Percentiles rank a stretch among this genome's conserved stretches.
Conservation (phyloP, 2,113 vertebrate species). For the Pogona vitticeps region DNA sequence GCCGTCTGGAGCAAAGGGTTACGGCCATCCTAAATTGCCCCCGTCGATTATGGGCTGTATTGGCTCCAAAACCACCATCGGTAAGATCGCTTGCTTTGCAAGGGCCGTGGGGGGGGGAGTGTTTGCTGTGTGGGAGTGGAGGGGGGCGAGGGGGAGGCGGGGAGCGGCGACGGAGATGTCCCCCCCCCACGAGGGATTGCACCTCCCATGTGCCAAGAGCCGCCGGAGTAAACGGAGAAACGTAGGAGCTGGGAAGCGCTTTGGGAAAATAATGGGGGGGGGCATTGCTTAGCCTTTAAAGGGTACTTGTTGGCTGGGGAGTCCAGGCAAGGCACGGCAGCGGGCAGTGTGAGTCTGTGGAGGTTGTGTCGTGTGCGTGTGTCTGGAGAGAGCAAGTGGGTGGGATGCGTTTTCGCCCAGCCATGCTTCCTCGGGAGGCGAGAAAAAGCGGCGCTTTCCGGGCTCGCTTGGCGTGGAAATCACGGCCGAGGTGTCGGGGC, state of each 20-base stretch:
- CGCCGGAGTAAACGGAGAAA: too few species aligned
- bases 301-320: too few species aligned
- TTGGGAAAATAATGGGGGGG: background rate
- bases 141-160: too few species aligned
- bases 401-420: background rate
- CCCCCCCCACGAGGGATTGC: too few species aligned
- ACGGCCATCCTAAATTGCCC: conserved; percentile 54
- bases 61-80: conserved; percentile 86
- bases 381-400: background rate
- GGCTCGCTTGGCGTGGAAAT: background rate
- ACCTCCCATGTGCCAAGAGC: too few species aligned
- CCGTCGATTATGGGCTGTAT: conserved; percentile 86
- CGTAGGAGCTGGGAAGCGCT: too few species aligned
- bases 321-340: background rate
- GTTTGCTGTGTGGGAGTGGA: background rate
- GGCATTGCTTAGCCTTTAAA: background rate
- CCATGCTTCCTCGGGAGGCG: background rate
- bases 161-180: too few species aligned
- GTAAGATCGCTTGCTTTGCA: conserved; percentile 76
- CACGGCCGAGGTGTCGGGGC: background rate
- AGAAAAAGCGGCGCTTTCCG: background rate
- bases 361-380: background rate
- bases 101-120: background rate
- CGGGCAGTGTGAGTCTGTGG: background rate
- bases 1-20: conserved; percentile 58